Evolutionary conservation across 1,140 invertebrate genomes (phyloP).

Genomic region (Antheraea pernyi): DNA sequence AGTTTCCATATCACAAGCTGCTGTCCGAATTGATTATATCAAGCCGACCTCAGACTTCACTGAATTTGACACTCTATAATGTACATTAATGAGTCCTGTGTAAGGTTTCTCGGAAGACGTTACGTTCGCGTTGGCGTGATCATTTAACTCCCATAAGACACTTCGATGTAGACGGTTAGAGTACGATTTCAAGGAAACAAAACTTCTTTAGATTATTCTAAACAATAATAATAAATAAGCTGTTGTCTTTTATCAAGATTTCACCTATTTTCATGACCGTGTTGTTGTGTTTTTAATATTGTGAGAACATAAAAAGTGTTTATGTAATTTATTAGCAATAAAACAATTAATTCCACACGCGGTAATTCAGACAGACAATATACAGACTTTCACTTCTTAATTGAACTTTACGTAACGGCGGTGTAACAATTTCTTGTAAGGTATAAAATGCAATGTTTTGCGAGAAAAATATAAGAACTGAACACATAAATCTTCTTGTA

Average conservation of each 20-base stretch:
- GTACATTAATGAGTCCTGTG: conserved; percentile 3
- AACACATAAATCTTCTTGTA: no score
- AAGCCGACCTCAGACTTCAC: not conserved
- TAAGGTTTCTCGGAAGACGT: conserved; percentile 49
- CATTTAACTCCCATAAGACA: conserved; percentile 38
- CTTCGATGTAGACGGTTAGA: conserved; percentile 28
- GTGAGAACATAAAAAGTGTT: not conserved
- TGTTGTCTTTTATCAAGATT: conserved; percentile 2
- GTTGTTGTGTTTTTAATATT: not conserved
- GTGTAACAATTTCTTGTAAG: conserved; percentile 10
- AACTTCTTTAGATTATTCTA: conserved; percentile 1
- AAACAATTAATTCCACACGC: conserved; percentile 1
- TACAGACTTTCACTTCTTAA: conserved; percentile 6
- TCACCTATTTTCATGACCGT: not conserved
- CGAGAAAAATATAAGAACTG: no score
- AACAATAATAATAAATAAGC: not conserved
- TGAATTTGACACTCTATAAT: conserved; percentile 17
- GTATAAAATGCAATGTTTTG: conserved; percentile 10
- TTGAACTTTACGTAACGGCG: not conserved
- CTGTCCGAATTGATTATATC: conserved; percentile 2
- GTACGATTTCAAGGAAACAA: conserved; percentile 31
- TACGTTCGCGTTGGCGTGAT: conserved; percentile 32
- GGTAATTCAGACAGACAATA: not conserved
- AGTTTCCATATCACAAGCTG: not conserved
- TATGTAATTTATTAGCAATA: not conserved